Evolutionary conservation across 2,888 invertebrate genomes (phyloP).

Genomic region (Plagiodera versicolora): DNA sequence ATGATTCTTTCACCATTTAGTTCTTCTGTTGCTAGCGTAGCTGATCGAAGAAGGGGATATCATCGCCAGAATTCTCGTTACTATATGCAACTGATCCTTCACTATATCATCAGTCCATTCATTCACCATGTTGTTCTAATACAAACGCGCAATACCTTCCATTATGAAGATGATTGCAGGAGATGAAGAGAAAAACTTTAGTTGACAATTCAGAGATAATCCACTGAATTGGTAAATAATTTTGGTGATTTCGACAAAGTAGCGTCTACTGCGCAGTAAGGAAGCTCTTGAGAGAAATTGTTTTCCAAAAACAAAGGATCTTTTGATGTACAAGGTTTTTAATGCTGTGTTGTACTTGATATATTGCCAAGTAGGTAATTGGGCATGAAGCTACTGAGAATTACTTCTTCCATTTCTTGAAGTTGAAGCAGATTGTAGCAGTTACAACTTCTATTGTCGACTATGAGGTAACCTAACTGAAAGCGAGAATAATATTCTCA

Average conservation of each 20-base stretch:
- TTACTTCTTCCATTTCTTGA: too few species aligned
- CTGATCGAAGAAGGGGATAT: too few species aligned
- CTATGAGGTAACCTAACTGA: too few species aligned
- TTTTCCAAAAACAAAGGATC: not conserved
- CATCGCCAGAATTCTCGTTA: too few species aligned
- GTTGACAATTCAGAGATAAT: conserved; percentile 18
- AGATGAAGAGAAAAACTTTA: conserved; percentile 10
- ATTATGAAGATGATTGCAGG: not conserved
- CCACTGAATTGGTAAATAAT: conserved; percentile 13
- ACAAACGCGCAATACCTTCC: conserved; percentile 7
- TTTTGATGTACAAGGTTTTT: not conserved
- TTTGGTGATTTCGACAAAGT: conserved; percentile 5
- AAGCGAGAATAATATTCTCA: too few species aligned
- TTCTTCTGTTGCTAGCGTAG: too few species aligned
- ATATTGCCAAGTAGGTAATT: not conserved
- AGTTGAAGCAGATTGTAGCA: too few species aligned
- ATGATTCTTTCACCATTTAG: too few species aligned
- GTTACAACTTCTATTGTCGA: too few species aligned
- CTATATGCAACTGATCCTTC: too few species aligned
- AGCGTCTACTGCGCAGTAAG: not conserved
- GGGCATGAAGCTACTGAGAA: too few species aligned
- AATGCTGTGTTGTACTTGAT: not conserved
- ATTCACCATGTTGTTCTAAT: not conserved
- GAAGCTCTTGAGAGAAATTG: not conserved
- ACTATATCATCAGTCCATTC: too few species aligned